Base-by-base conservation (phyloP, 2,888 invertebrate genomes). In the Rhopalosiphum nymphaeae region DNA sequence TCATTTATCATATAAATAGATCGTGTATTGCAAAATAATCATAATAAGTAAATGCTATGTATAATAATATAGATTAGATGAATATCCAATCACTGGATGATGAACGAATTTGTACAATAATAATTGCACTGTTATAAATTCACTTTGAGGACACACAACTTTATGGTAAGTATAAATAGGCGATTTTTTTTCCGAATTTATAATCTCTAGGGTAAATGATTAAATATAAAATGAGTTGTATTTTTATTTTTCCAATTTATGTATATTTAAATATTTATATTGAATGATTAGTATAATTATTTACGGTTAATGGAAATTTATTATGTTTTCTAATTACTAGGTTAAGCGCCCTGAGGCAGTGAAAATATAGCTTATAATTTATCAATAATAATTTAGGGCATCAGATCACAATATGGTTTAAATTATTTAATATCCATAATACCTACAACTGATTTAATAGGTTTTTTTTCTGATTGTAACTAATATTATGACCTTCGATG, bases 301-400 rank as follows among this genome's bases (percentile, higher is more conserved):
- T 57, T 57, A 57, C 29, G 89, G 29, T 1, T 85, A 44, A 85
- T 85, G 13, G 11, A 44, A 85, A 78, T 78, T 11, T 86, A 49
- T 46, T 86, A 86, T 46, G 46, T 46, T 86, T 46, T 86, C 46
- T 46, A 86, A n/a, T 44, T 86, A 44, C 16, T 49, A 86, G 46
- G 26, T 78, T 78, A 78, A 78, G 36, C n/a, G 46, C 44, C 88
- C 25, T 3, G 25, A 90, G 46, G n/a, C 46, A 67, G 46, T 67
- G 57, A 89, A 89, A 89, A 89, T 86, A 86, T 61, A 89, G 57
- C n/a, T 88, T 44, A 89, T 89, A 29, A 89, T 44, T 89, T 88
- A 88, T 88, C 89, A 29, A 44, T 57, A 89, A 67, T 90, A 44
- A 61, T 61, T 61, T 67, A 46, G 46, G 89, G 42, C 57, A 61